phyloP scores from a whole-genome alignment of 2,888 invertebrate species.

The Diploptera punctata region DNA sequence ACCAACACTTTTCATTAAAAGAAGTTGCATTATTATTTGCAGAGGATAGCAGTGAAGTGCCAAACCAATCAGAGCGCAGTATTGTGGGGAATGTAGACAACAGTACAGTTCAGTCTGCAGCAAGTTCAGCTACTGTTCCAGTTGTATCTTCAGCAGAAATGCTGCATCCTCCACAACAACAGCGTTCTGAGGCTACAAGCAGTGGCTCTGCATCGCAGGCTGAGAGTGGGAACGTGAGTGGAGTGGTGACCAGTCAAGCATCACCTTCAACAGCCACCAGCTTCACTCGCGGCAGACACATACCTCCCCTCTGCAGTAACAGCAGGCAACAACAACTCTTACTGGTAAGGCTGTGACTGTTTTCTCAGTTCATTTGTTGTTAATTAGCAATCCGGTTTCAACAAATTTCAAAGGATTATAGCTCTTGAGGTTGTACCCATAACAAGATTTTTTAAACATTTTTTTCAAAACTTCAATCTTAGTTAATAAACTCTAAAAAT shows the following conservation, averaged over 20 bases:
- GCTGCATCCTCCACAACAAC: conserved; percentile 40
- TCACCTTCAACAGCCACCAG: conserved; percentile 50
- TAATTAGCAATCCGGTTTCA: background rate
- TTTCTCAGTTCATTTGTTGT: background rate
- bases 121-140: conserved; percentile 25
- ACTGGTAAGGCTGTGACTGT: conserved; percentile 48
- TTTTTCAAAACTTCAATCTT: background rate
- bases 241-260: conserved; percentile 53
- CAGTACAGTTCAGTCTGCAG: conserved; percentile 46
- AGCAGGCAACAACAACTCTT: conserved; percentile 59
- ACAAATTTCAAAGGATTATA: background rate
- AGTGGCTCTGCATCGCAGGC: conserved; percentile 22
- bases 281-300: conserved; percentile 46
- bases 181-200: conserved; percentile 38
- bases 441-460: background rate
- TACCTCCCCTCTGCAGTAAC: conserved; percentile 61
- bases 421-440: too few relatives aligned
- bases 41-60: conserved; percentile 69
- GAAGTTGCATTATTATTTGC: conserved; percentile 37
- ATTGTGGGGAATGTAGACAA: conserved; percentile 34
- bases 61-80: conserved; percentile 61
- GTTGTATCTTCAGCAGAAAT: conserved; percentile 29
- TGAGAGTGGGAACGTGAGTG: conserved; percentile 46
- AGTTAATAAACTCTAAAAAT: too few relatives aligned
- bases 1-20: too few relatives aligned